phyloP scores from a whole-genome alignment of 2,797 vertebrate species.

The Remorina albescens region DNA sequence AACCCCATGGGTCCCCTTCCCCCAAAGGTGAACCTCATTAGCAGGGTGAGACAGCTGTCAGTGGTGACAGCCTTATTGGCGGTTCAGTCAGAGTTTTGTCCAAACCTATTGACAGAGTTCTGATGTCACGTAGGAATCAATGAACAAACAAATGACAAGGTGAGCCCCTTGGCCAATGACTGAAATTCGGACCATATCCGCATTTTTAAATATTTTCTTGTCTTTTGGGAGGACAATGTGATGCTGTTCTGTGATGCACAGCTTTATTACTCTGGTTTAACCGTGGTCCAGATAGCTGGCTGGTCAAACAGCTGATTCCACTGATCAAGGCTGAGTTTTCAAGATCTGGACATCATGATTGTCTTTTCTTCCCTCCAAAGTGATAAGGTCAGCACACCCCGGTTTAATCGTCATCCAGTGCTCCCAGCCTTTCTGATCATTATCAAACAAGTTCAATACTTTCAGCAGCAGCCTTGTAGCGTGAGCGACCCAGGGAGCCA shows the following conservation, averaged over 20 bases:
- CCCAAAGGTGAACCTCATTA: constrained; percentile 7
- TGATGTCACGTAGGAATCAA: constrained; percentile 6
- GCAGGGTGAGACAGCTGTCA: background rate
- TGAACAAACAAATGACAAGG: background rate
- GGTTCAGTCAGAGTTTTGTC: background rate
- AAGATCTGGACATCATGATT: constrained; percentile 27
- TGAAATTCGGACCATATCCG: background rate
- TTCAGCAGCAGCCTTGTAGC: constrained; percentile 3
- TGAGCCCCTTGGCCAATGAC: too few species aligned
- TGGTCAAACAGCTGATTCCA: background rate
- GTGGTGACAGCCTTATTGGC: background rate
- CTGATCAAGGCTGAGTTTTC: background rate
- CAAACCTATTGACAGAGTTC: background rate
- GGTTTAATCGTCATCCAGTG: constrained; percentile 42
- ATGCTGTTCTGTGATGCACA: background rate
- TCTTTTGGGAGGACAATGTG: background rate
- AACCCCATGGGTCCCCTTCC: background rate
- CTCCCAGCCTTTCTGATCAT: constrained; percentile 46
- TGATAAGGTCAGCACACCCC: constrained; percentile 23
- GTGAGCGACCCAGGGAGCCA: background rate
- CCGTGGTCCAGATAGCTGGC: background rate
- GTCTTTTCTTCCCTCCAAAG: constrained; percentile 25
- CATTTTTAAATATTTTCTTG: background rate
- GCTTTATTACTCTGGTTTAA: background rate
- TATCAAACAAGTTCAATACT: constrained; percentile 52